These are phyloP conservation scores for Drosophila nigrodunni DNA, from an alignment of 1,140 invertebrate genomes.

Conservation along the genomic window DNA sequence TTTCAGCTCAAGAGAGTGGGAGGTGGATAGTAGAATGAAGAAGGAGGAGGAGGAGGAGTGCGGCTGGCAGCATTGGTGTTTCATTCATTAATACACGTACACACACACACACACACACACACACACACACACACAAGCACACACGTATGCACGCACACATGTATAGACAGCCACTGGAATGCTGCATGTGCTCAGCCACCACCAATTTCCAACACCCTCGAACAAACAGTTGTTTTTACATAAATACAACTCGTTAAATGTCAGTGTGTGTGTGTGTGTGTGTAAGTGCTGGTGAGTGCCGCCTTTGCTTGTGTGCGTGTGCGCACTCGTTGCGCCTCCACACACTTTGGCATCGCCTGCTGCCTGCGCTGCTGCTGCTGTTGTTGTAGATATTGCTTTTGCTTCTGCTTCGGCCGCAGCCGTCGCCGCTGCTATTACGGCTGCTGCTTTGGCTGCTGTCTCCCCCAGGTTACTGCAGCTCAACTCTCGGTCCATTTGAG, in stretches of 20 bases:
- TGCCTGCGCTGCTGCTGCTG: constrained; percentile 43
- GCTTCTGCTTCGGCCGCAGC: constrained; percentile 16
- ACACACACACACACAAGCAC: background rate
- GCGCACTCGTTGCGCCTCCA: constrained; percentile 80
- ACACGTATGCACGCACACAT: background rate
- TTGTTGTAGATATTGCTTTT: constrained; percentile 34
- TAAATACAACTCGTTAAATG: constrained; percentile 17
- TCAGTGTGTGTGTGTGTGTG: constrained; percentile 6
- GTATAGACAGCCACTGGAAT: constrained; percentile 60
- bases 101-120: constrained; percentile 30
- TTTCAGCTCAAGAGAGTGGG: background rate
- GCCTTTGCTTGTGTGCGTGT: constrained; percentile 58
- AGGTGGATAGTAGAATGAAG: background rate
- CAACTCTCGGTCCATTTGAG: constrained; percentile 77
- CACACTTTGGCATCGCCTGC: constrained; percentile 61
- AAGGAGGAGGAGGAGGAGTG: constrained; percentile 10
- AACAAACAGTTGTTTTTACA: constrained; percentile 53
- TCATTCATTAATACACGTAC: constrained; percentile 81
- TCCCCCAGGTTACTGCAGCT: constrained; percentile 66
- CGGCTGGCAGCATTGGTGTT: constrained; percentile 67
- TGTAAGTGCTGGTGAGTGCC: constrained; percentile 30
- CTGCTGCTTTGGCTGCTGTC: constrained; percentile 34
- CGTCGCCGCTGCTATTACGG: constrained; percentile 1
- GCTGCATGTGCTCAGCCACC: constrained; percentile 68
- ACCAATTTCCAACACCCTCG: constrained; percentile 55